phyloP scores from a whole-genome alignment of 1,140 invertebrate genomes.

The Steinernema khuongi region DNA sequence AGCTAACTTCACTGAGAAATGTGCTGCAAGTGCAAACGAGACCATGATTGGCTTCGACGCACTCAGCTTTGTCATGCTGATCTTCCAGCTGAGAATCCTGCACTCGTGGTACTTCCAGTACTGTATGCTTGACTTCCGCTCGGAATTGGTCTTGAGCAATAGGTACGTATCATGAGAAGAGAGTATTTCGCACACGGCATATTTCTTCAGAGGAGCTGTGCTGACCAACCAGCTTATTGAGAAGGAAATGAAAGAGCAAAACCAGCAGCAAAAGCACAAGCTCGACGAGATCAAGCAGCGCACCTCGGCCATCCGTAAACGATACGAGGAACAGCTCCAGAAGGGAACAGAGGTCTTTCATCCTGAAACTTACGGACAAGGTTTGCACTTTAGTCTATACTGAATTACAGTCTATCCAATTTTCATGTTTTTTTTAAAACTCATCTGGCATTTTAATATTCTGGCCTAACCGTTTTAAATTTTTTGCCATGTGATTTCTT shows the following conservation, averaged over 20 bases:
- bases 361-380: conserved; percentile 57
- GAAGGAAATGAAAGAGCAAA: conserved; percentile 58
- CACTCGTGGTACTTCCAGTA: conserved; percentile 58
- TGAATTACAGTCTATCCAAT: conserved; percentile 22
- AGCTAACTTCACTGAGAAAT: conserved; percentile 28
- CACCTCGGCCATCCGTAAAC: conserved; percentile 51
- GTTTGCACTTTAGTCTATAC: conserved; percentile 33
- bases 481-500: conserved; percentile 27
- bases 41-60: conserved; percentile 53
- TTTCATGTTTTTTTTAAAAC: conserved; percentile 13
- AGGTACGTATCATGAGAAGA: conserved; percentile 27
- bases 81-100: conserved; percentile 53
- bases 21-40: conserved; percentile 36
- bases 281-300: conserved; percentile 51
- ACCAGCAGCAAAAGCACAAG: conserved; percentile 51
- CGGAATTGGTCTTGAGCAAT: conserved; percentile 55
- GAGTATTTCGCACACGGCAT: conserved; percentile 15
- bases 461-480: conserved; percentile 17
- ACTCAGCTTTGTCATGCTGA: conserved; percentile 49
- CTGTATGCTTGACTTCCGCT: conserved; percentile 57
- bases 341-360: conserved; percentile 33
- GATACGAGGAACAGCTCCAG: conserved; percentile 47
- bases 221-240: conserved; percentile 57
- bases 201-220: conserved; percentile 51
- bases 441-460: conserved; percentile 3